Evolutionary conservation across 2,113 vertebrate species (phyloP), one percentile per base, ranked within the genome.

Genomic region (Podilymbus podiceps): DNA sequence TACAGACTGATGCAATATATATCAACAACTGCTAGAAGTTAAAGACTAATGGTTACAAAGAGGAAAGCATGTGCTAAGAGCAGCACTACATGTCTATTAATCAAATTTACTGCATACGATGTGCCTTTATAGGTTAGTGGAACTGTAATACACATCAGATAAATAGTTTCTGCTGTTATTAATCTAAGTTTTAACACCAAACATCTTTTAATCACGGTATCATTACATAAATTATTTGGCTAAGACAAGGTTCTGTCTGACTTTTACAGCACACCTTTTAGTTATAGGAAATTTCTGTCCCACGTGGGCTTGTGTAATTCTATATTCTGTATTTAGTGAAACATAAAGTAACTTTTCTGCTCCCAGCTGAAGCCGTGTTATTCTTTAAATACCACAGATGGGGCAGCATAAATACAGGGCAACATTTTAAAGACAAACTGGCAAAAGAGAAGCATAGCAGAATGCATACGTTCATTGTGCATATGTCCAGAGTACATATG

Each of bases 131-230:
- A 94, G 59, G n/a, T 93, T 96, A 93, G 95, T 89, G 44, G 95
- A 96, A 88, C 67, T 83, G 74, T 78, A 93, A 95, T 91, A 73
- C 24, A 83, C 86, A 92, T 89, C 95, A 95, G 95, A 97, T 88
- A 97, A 97, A 95, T 44, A 96, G 53, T 78, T 90, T 94, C 63
- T 97, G 69, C n/a, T 95, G 79, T 86, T 96, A 97, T 95, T 88
- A 93, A 87, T 74, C 47, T 81, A 24, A 63, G 17, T 91, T 91
- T 93, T 77, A 91, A 76, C 53, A 94, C 67, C 88, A 75, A 72
- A 28, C 21, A 93, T 23, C 46, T 92, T 96, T 94, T 96, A 95
- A 95, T 96, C 40, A 89, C 71, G 55, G 87, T 87, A 78, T 72
- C 78, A 89, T 88, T 30, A 81, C 66, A 25, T 78, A 90, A 84